Evolutionary conservation across 2,888 invertebrate species (phyloP).

Genomic region (Calliphora vomitoria): DNA sequence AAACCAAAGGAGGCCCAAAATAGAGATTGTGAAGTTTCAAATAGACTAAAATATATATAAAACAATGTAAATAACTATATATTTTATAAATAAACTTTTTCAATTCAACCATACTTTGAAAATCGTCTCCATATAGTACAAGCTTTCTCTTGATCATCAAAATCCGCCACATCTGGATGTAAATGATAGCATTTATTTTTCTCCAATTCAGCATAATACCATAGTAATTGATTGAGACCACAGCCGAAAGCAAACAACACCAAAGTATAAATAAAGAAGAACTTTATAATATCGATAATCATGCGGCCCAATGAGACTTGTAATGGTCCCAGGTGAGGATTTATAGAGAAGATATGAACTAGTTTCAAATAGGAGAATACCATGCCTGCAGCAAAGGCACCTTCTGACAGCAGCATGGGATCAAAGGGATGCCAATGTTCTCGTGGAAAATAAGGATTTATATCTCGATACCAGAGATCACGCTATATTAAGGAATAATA

Average conservation of each 20-base stretch:
- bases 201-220: slow-evolving; percentile 96
- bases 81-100: neutral
- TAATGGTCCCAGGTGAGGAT: slow-evolving; percentile 96
- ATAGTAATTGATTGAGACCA: slow-evolving; percentile 95
- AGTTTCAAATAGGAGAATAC: slow-evolving; percentile 97
- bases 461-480: slow-evolving; percentile 88
- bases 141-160: slow-evolving; percentile 92
- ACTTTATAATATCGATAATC: slow-evolving; percentile 97
- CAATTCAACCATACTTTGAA: slow-evolving; percentile 88
- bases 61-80: too few relatives aligned
- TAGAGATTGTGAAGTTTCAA: slow-evolving; percentile 98
- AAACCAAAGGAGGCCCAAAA: slow-evolving; percentile 99
- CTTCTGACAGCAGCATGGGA: slow-evolving; percentile 96
- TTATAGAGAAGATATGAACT: slow-evolving; percentile 98
- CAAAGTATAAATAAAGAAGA: slow-evolving; percentile 96
- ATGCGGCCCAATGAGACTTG: slow-evolving; percentile 97
- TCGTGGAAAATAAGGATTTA: slow-evolving; percentile 93
- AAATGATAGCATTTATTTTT: slow-evolving; percentile 93
- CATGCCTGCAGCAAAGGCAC: slow-evolving; percentile 98
- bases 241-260: slow-evolving; percentile 98
- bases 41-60: slow-evolving; percentile 88
- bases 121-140: slow-evolving; percentile 95
- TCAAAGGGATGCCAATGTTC: slow-evolving; percentile 98
- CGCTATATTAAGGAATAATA: slow-evolving; percentile 84
- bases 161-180: slow-evolving; percentile 90